Base-by-base conservation (phyloP, 2,888 invertebrate genomes). In the Ganaspis brasiliensis region DNA sequence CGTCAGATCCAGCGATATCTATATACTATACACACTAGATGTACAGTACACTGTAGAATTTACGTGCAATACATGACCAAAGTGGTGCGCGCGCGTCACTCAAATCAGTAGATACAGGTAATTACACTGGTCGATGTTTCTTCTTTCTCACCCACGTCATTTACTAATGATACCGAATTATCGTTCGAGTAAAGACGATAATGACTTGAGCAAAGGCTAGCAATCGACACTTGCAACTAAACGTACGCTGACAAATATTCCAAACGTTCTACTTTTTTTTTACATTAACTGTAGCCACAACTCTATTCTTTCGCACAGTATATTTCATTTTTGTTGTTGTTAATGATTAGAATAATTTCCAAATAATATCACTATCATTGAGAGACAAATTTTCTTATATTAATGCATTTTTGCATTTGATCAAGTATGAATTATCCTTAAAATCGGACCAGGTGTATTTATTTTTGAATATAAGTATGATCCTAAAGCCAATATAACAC, bases 1-100 rank as follows among this genome's bases (percentile, higher is more conserved):
- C 77, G 81, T 82, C 82, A 78, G 79, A 76, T 81, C 76, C 81
- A 75, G 52, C 31, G 52, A 72, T 72, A 72, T 72, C 52, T 55
- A 37, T 55, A 75, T 71, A 55, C 52, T 55, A 37, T 55, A 75
- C 75, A 55, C 49, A 55, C 55, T 10, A 40, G 40, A 35, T 73
- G 73, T 57, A 40, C 55, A 9, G 73, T 57, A 40, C 55, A 9
- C 19, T 52, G 52, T 52, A 52, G n/a, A 73, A 73, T 57, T 73
- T 73, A 73, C 35, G 57, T 57, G 73, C 35, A 40, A 26, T 56
- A 55, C 26, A 57, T n/a, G 19, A 59, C 35, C 37, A 26, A 74
- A 19, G 35, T 16, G 21, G 59, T 49, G 59, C 14, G 45, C 52
- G 49, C 45, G 16, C 31, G 37, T 49, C 12, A 49, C 59, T 45